Evolutionary conservation across 1,140 invertebrate species (phyloP).

Genomic region (Leptinotarsa lineolata): DNA sequence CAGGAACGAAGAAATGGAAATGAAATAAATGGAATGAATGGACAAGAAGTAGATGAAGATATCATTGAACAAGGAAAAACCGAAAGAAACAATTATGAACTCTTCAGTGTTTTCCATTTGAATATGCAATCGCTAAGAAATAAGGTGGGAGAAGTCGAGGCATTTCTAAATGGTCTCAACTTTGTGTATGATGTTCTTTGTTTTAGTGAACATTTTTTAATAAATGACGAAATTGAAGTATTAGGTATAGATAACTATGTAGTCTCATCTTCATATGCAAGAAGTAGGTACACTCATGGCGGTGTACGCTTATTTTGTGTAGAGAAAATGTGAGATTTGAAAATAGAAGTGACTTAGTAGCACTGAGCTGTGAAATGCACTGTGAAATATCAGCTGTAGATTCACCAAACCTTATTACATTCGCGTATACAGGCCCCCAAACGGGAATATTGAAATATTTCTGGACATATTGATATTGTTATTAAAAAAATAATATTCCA

Average conservation of each 20-base stretch:
- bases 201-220: too few relatives aligned
- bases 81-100: too few relatives aligned
- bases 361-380: slow-evolving; percentile 11
- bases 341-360: slow-evolving; percentile 12
- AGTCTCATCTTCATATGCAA: slow-evolving; percentile 9
- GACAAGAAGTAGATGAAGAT: too few relatives aligned
- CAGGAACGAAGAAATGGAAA: too few relatives aligned
- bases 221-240: slow-evolving; percentile 9
- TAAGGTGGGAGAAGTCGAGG: slow-evolving; percentile 11
- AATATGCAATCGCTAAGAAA: slow-evolving; percentile 12
- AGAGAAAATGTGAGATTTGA: slow-evolving; percentile 13
- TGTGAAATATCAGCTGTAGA: too few relatives aligned
- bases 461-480: slow-evolving; percentile 10
- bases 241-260: slow-evolving; percentile 14
- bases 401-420: slow-evolving; percentile 8
- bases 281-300: too few relatives aligned
- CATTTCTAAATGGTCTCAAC: slow-evolving; percentile 9
- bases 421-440: slow-evolving; percentile 11
- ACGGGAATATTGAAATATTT: slow-evolving; percentile 8
- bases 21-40: too few relatives aligned
- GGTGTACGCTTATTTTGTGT: slow-evolving; percentile 14
- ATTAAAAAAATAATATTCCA: slow-evolving; percentile 9
- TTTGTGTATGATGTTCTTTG: slow-evolving; percentile 13
- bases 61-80: too few relatives aligned
- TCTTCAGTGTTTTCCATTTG: slow-evolving; percentile 17